These are phyloP conservation scores for Nycteola revayana DNA, from an alignment of 2,888 invertebrate genomes.

Conservation along the genomic window DNA sequence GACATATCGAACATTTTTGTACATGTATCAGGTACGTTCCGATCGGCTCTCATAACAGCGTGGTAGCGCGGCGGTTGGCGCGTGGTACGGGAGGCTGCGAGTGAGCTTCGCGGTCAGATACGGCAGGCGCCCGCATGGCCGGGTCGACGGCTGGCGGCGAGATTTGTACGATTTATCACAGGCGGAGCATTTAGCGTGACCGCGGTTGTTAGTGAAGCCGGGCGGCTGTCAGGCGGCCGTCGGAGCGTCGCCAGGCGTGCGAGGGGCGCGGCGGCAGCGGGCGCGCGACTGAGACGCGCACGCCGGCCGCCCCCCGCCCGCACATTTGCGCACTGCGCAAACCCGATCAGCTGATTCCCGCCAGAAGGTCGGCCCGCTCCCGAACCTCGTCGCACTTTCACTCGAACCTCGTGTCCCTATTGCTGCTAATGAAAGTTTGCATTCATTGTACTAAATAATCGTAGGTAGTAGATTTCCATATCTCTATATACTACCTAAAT, in stretches of 20 bases:
- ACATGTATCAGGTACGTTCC: constrained; percentile 57
- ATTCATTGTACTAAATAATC: not conserved
- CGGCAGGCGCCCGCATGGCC: constrained; percentile 50
- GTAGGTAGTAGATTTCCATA: too few relatives aligned
- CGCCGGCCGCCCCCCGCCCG: constrained; percentile 40
- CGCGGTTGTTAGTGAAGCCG: constrained; percentile 4
- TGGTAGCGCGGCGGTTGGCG: constrained; percentile 33
- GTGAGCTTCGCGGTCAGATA: constrained; percentile 29
- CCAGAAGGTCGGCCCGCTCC: constrained; percentile 65
- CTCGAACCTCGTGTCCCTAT: constrained; percentile 26
- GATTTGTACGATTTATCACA: constrained; percentile 57
- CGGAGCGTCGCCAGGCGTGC: constrained; percentile 23
- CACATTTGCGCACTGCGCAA: constrained; percentile 80
- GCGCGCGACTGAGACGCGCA: constrained; percentile 57
- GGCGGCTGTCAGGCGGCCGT: not conserved
- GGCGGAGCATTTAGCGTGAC: constrained; percentile 39
- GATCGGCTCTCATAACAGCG: constrained; percentile 64
- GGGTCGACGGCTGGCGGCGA: constrained; percentile 23
- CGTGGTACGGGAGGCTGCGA: constrained; percentile 50
- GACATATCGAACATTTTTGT: constrained; percentile 74
- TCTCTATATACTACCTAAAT: too few relatives aligned
- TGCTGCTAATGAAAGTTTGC: constrained; percentile 13
- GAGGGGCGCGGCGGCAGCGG: constrained; percentile 32
- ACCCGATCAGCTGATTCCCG: constrained; percentile 80
- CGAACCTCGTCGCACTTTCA: constrained; percentile 50